A percentile compares a stretch with the other conserved stretches of the same genome.
phyloP scores from a whole-genome alignment of 2,113 vertebrate genomes.

The Lepisosteus oculatus region DNA sequence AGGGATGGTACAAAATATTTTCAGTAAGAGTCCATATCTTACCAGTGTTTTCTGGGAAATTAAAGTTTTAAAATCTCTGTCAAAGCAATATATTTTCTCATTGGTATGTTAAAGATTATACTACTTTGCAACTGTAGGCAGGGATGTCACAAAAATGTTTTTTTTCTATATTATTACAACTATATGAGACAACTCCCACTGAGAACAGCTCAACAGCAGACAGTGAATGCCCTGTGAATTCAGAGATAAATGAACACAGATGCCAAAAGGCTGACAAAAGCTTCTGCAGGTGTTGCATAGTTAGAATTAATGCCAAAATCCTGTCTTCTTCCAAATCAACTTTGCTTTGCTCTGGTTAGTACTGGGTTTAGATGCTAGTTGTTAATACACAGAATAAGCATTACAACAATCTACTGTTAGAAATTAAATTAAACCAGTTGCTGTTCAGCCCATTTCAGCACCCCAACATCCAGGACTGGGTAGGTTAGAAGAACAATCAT shows the following conservation, averaged over 20 bases:
- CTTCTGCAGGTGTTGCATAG: slow-evolving; percentile 9
- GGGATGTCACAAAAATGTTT: background rate
- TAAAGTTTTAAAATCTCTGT: too few species aligned
- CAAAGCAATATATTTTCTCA: too few species aligned
- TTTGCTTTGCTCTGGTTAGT: background rate
- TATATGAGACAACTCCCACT: slow-evolving; percentile 5
- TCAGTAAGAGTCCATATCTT: too few species aligned
- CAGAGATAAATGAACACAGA: background rate
- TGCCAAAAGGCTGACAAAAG: background rate
- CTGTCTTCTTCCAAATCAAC: background rate
- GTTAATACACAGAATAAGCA: too few species aligned
- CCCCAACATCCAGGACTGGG: too few species aligned
- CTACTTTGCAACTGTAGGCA: background rate
- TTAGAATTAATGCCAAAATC: background rate
- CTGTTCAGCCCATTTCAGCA: too few species aligned
- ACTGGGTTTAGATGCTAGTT: background rate
- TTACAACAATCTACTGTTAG: too few species aligned
- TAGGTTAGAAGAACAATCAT: too few species aligned
- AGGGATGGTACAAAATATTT: too few species aligned
- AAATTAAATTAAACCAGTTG: too few species aligned
- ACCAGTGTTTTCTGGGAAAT: too few species aligned
- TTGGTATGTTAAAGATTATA: too few species aligned
- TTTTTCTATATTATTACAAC: background rate
- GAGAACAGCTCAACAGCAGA: background rate
- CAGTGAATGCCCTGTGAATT: slow-evolving; percentile 9